Base-by-base conservation (phyloP, 2,888 invertebrate species). In the Aspidiotus destructor region DNA sequence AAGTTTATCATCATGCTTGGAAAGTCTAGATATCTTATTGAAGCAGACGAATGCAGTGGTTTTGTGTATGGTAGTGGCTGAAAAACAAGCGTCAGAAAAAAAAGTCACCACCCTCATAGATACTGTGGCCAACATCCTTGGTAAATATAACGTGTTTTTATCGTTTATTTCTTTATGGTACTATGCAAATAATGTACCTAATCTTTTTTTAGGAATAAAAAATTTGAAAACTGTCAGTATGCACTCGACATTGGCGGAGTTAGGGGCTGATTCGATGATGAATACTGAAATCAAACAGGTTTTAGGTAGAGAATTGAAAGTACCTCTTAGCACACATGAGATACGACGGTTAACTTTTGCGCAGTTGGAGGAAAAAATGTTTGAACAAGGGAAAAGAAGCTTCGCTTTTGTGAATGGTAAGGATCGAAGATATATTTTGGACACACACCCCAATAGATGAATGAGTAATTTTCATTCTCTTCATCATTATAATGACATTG, bases 221-320 rank as follows among this genome's bases (percentile, higher is more conserved):
- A 86, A 87, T 74, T 77, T 84, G 75, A 89, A 86, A 77, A 83
- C 83, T 0, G 83, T 85, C 0, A 87, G 87, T 55, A 81, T 84
- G 70, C 84, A 86, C 74, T 83, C 86, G 0, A 85, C 87, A 0
- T 80, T 98, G 2, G 89, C 92, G 1, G 96, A 97, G 76, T 80
- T 98, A 71, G 97, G 97, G 52, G 89, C 97, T 86, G 96, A 98
- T 79, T 96, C 96, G 2, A 86, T 97, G 81, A 96, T 94, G 92
- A 92, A 91, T 0, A 91, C 95, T 0, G 96, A 98, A 79, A 92
- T 98, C 73, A 95, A 95, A 74, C 94, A 95, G 78, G 88, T 88
- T 0, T 77, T 95, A 2, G 94, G 95, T 77, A 81, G 92, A 74
- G 91, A 93, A 76, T 93, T 88, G 76, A 92, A 95, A 75, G 80